phyloP scores from a whole-genome alignment of 2,888 invertebrate genomes.

The Zaprionus lineosus region DNA sequence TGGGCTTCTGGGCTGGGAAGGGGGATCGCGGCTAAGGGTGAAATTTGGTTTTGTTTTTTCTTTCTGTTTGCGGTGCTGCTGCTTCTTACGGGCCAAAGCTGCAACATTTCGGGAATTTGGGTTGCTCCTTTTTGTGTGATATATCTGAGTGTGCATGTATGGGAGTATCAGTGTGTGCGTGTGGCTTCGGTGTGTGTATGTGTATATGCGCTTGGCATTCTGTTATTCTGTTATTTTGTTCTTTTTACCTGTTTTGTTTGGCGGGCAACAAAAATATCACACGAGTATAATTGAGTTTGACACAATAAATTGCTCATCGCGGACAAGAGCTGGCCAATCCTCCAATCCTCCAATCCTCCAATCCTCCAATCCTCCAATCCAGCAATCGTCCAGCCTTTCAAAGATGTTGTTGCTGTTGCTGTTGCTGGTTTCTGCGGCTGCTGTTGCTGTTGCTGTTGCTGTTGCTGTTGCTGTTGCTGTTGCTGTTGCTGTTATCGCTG shows the following conservation, averaged over 20 bases:
- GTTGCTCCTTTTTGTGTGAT: constrained; percentile 72
- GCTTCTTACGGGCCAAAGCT: constrained; percentile 56
- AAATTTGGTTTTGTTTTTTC: constrained; percentile 19
- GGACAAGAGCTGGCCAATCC: constrained; percentile 51
- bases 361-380: constrained; percentile 41
- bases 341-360: constrained; percentile 16
- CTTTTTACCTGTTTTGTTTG: constrained; percentile 56
- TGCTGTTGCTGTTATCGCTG: constrained; percentile 65
- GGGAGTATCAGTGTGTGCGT: constrained; percentile 15
- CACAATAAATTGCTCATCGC: constrained; percentile 83
- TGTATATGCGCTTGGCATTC: constrained; percentile 19
- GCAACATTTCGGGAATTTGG: constrained; percentile 73
- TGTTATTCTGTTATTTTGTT: constrained; percentile 53
- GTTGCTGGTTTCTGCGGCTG: constrained; percentile 37
- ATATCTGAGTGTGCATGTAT: too few relatives aligned
- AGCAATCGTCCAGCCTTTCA: background rate
- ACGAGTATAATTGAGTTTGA: constrained; percentile 83
- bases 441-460: constrained; percentile 32
- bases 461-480: constrained; percentile 28
- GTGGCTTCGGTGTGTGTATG: constrained; percentile 21
- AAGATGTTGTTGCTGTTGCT: constrained; percentile 22
- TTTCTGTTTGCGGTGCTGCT: constrained; percentile 7
- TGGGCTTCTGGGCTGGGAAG: background rate
- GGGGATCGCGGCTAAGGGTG: background rate
- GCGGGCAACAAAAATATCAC: constrained; percentile 80